phyloP scores from a whole-genome alignment of 1,140 invertebrate species.

The Manduca sexta region DNA sequence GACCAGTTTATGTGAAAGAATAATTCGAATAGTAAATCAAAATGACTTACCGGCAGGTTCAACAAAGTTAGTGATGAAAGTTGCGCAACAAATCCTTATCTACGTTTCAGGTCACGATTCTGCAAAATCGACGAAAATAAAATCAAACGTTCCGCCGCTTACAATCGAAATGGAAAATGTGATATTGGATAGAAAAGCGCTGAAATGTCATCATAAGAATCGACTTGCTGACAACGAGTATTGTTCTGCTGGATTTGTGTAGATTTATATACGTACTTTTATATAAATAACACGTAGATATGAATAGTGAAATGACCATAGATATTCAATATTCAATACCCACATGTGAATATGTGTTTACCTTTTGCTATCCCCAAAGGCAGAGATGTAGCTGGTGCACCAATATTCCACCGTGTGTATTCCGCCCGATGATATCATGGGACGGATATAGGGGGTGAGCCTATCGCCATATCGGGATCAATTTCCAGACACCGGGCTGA shows the following conservation, averaged over 20 bases:
- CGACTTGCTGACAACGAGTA: neutral
- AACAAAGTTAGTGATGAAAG: conserved; percentile 23
- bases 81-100: conserved; percentile 35
- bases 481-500: too few relatives aligned
- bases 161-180: conserved; percentile 31
- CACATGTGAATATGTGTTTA: too few relatives aligned
- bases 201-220: conserved; percentile 31
- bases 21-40: conserved; percentile 15
- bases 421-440: too few relatives aligned
- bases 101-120: conserved; percentile 38
- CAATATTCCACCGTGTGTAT: too few relatives aligned
- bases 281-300: too few relatives aligned
- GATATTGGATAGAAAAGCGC: conserved; percentile 27
- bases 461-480: too few relatives aligned
- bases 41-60: conserved; percentile 13
- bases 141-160: conserved; percentile 35
- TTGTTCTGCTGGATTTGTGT: too few relatives aligned
- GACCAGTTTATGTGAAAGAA: neutral
- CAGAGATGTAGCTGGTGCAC: too few relatives aligned
- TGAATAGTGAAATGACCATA: too few relatives aligned
- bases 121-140: conserved; percentile 45
- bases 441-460: too few relatives aligned
- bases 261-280: neutral
- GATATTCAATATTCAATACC: too few relatives aligned
- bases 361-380: too few relatives aligned